Conservation (phyloP, 2,888 invertebrate species). For the Torymus tubicola region DNA sequence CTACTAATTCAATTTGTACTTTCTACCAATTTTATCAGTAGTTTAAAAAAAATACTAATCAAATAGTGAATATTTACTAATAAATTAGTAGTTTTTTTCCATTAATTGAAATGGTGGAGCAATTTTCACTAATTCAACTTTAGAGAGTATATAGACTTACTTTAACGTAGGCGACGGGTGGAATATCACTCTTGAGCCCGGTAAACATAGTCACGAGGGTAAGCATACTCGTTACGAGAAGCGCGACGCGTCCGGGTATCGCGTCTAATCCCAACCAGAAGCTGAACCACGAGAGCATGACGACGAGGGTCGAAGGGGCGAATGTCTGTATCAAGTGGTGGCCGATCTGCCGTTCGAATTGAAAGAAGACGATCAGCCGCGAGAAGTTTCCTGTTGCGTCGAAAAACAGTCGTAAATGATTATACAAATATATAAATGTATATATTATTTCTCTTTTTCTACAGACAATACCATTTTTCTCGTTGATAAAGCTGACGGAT, state of each 20-base stretch:
- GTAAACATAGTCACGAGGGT: conserved; percentile 92
- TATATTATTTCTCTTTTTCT: too few relatives aligned
- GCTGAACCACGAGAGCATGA: conserved; percentile 91
- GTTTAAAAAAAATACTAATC: too few relatives aligned
- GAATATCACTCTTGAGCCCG: conserved; percentile 87
- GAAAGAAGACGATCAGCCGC: conserved; percentile 86
- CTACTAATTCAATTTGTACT: too few relatives aligned
- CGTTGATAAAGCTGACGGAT: conserved; percentile 85
- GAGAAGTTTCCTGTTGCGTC: conserved; percentile 83
- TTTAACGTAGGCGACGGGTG: conserved; percentile 92
- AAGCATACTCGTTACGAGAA: conserved; percentile 90
- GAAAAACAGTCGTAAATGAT: too few relatives aligned
- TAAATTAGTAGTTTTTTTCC: too few relatives aligned
- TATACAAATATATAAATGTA: too few relatives aligned
- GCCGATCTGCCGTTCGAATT: conserved; percentile 89
- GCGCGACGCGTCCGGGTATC: conserved; percentile 88
- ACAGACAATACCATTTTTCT: conserved; percentile 82
- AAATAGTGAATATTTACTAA: too few relatives aligned
- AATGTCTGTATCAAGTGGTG: conserved; percentile 91
- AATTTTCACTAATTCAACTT: too few relatives aligned
- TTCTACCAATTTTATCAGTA: too few relatives aligned
- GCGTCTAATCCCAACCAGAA: conserved; percentile 92
- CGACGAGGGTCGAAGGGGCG: conserved; percentile 89
- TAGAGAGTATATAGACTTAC: conserved; percentile 75
- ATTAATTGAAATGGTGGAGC: too few relatives aligned